Percentiles rank a stretch among this genome's conserved stretches.
Conservation (phyloP, 2,888 invertebrate genomes). For the Mesodorylaimus sp. region DNA sequence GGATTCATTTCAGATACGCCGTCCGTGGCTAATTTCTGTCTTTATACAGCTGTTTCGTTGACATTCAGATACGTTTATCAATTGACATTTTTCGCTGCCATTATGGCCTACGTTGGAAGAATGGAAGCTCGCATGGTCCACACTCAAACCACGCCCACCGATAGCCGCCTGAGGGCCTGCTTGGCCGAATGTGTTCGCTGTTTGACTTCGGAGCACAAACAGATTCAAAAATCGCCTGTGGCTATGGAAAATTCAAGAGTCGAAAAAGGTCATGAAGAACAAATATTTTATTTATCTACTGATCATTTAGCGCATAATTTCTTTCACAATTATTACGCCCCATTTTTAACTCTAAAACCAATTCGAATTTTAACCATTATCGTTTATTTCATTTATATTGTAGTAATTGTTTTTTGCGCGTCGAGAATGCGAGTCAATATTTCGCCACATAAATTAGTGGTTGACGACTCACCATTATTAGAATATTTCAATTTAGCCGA, state of each 20-base stretch:
- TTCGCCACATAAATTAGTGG: background rate
- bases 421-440: background rate
- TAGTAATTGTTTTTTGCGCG: background rate
- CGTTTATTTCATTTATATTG: background rate
- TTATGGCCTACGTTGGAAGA: conserved; percentile 19
- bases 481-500: background rate
- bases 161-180: background rate
- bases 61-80: conserved; percentile 24
- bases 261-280: background rate
- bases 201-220: background rate
- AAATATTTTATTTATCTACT: background rate
- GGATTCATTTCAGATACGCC: conserved; percentile 43
- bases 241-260: background rate
- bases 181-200: too few relatives aligned
- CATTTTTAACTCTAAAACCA: background rate
- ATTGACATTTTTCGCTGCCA: conserved; percentile 26
- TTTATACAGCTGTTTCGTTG: conserved; percentile 47
- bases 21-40: conserved; percentile 80
- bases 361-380: background rate
- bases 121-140: conserved; percentile 17
- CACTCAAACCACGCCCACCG: background rate
- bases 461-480: conserved; percentile 1
- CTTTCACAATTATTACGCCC: background rate
- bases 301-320: background rate
- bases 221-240: background rate